These are phyloP conservation scores for Chymomyza costata DNA, from an alignment of 1,140 invertebrate species.

Conservation along the genomic window DNA sequence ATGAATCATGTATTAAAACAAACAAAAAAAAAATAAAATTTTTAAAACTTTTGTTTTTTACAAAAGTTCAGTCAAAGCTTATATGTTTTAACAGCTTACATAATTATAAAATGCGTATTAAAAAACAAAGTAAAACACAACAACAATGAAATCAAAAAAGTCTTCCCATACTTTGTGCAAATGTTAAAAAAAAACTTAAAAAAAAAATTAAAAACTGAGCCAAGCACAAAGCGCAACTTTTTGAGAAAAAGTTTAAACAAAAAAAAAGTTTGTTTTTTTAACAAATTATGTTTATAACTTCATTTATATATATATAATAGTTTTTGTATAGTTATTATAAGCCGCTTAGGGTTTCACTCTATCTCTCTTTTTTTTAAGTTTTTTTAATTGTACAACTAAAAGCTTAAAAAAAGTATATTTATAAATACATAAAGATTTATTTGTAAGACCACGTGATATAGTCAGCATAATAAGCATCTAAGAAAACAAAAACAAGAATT, in stretches of 20 bases:
- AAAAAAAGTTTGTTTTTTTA: too few relatives aligned
- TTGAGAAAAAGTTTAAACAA: too few relatives aligned
- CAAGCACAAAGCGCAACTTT: too few relatives aligned
- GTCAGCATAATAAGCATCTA: constrained; percentile 67
- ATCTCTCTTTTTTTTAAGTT: too few relatives aligned
- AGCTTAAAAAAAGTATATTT: constrained; percentile 2
- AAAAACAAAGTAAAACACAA: constrained; percentile 34
- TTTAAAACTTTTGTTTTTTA: constrained; percentile 15
- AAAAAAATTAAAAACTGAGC: constrained; percentile 18
- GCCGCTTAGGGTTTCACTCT: constrained; percentile 37
- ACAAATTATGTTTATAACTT: constrained; percentile 35
- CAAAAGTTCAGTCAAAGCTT: too few relatives aligned
- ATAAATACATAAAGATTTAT: constrained; percentile 28
- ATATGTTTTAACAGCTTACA: constrained; percentile 45
- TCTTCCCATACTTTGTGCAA: constrained; percentile 16
- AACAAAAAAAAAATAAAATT: too few relatives aligned
- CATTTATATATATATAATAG: constrained; percentile 57
- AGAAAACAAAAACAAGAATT: constrained; percentile 37
- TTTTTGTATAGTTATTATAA: constrained; percentile 30
- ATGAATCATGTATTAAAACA: constrained; percentile 53
- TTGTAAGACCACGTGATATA: constrained; percentile 69
- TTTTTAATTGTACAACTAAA: too few relatives aligned
- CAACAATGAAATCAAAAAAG: constrained; percentile 39
- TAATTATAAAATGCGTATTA: constrained; percentile 15
- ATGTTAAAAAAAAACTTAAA: constrained; percentile 9